Conservation (phyloP, 1,140 invertebrate genomes). For the Paralvinella palmiformis region DNA sequence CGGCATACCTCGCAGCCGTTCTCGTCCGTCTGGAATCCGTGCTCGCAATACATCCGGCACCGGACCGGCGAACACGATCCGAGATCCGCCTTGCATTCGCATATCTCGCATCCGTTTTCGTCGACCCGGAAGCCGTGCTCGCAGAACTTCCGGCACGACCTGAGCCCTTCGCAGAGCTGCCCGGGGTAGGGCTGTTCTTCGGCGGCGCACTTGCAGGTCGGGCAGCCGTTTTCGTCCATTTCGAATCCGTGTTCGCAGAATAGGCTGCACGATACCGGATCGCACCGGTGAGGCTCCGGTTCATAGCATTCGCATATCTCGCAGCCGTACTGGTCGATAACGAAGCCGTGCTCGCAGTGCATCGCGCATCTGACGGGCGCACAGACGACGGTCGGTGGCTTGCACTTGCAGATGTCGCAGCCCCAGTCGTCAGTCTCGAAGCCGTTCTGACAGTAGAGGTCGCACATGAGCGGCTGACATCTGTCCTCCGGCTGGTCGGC, state of each 20-base stretch:
- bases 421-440: slow-evolving; percentile 3
- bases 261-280: background rate
- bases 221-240: background rate
- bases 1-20: slow-evolving; percentile 9
- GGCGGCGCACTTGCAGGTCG: background rate
- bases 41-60: slow-evolving; percentile 5
- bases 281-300: background rate
- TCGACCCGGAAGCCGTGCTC: background rate
- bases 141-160: background rate
- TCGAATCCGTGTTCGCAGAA: slow-evolving; percentile 8
- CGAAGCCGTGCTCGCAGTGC: background rate
- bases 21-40: slow-evolving; percentile 1
- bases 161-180: background rate
- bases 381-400: background rate
- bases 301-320: background rate
- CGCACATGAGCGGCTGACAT: background rate
- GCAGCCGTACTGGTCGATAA: background rate
- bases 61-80: background rate
- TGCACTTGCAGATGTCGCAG: slow-evolving; percentile 3
- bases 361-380: background rate
- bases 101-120: slow-evolving; percentile 12
- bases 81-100: slow-evolving; percentile 4
- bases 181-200: background rate
- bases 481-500: background rate
- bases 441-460: background rate